phyloP scores from a whole-genome alignment of 2,113 vertebrate species.

The Nesogale talazaci region DNA sequence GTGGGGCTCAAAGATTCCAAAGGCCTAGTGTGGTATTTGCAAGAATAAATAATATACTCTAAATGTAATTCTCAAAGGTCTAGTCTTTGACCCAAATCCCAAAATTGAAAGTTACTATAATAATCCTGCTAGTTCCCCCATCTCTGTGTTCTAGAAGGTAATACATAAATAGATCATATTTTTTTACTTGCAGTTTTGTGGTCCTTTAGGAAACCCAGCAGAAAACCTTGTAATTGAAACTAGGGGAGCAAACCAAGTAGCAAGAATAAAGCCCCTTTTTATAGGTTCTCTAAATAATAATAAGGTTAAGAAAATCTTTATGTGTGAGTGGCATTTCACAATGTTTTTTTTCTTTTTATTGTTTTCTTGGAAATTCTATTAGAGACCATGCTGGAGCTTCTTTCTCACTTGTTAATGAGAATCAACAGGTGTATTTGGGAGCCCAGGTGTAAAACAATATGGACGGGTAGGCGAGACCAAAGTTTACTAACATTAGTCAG shows the following conservation, averaged over 20 bases:
- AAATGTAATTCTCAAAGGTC: constrained; percentile 56
- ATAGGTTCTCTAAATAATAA: constrained; percentile 5
- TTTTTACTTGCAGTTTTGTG: not conserved
- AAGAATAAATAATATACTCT: constrained; percentile 55
- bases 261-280: not conserved
- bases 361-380: not conserved
- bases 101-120: not conserved
- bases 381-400: not conserved
- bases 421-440: not conserved
- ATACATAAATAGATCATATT: not conserved
- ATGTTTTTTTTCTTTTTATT: not conserved
- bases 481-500: not conserved
- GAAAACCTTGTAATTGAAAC: not conserved
- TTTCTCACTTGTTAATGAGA: constrained; percentile 1
- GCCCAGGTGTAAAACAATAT: no score
- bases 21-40: constrained; percentile 61
- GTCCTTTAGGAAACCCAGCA: constrained; percentile 22
- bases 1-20: not conserved
- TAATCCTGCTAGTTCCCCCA: not conserved
- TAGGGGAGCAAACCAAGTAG: not conserved
- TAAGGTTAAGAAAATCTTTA: not conserved
- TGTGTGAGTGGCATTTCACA: no score
- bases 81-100: constrained; percentile 15
- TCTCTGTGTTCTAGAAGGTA: constrained; percentile 19
- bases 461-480: not conserved